Conservation (phyloP, 2,797 vertebrate species). For the Pipistrellus kuhlii region DNA sequence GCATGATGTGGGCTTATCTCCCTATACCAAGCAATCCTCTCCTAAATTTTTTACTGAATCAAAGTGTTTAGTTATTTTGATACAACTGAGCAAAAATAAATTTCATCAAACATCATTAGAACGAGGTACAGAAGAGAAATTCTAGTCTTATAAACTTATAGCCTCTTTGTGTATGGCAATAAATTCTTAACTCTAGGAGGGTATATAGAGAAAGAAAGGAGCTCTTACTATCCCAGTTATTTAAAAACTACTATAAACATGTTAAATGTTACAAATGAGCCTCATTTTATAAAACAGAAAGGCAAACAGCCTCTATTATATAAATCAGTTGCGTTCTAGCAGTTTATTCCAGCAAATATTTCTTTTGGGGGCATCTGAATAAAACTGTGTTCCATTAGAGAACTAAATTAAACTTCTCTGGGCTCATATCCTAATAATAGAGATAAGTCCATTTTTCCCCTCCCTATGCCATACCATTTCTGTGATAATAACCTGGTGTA, state of each 20-base stretch:
- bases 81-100: constrained; percentile 14
- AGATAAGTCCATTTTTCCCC: not conserved
- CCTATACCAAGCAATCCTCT: not conserved
- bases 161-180: not conserved
- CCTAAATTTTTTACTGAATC: not conserved
- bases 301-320: not conserved
- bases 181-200: not conserved
- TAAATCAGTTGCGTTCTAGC: not conserved
- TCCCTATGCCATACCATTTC: not conserved
- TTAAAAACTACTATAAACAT: constrained; percentile 11
- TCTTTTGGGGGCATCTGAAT: not conserved
- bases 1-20: not conserved
- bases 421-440: not conserved
- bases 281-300: constrained; percentile 28
- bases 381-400: not conserved
- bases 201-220: not conserved
- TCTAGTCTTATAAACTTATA: not conserved
- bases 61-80: constrained; percentile 31
- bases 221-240: not conserved
- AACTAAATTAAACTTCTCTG: constrained; percentile 18
- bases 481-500: not conserved
- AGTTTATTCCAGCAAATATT: not conserved
- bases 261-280: not conserved
- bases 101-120: constrained; percentile 11
- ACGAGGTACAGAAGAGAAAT: constrained; percentile 24